Base-by-base conservation (phyloP, 2,113 vertebrate species). In the Takifugu flavidus region DNA sequence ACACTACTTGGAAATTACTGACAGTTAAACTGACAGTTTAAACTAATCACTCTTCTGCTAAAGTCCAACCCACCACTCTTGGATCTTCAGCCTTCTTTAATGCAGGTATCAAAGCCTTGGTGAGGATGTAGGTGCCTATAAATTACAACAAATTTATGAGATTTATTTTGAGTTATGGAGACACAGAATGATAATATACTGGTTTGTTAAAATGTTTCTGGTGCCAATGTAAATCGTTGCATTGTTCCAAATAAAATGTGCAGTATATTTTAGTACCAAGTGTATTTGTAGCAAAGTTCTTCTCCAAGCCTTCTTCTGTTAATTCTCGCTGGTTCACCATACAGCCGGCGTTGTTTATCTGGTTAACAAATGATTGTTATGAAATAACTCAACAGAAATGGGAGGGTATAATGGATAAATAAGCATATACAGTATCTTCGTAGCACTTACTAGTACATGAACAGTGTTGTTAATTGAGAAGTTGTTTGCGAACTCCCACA, bases 281-380 rank as follows among this genome's bases (percentile, higher is more conserved):
- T 25, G 89, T 93, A 71, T 94, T 93, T 3, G 91, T 94, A 47
- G 93, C 90, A 79, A 95, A 95, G 85, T 94, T 94, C 74, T 92
- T 95, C 88, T 94, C 92, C 53, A 96, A 66, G 13, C 91, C 89
- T 43, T 95, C 92, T 65, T 92, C 90, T 0, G 91, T 93, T 49
- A 94, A 3, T 67, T 94, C 93, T 49, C 90, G 89, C 84, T 86
- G 90, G 88, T 92, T 93, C 60, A 94, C 89, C 93, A 94, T 94
- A 50, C 91, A 94, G 6, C 92, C 92, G 0, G 93, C 91, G 51
- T 95, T 94, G 82, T 92, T 94, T 60, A 95, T 89, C 94, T 94
- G 82, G 26, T 15, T 46, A 66, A 62, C 12, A 52, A 6, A 4
- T 2, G 20, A 6, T 39, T 47, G 25, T 34, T 4, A 44, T 0